Percentiles rank a stretch among this genome's conserved stretches.
phyloP scores from a whole-genome alignment of 2,797 vertebrate species.

The Muscicapa comitata region DNA sequence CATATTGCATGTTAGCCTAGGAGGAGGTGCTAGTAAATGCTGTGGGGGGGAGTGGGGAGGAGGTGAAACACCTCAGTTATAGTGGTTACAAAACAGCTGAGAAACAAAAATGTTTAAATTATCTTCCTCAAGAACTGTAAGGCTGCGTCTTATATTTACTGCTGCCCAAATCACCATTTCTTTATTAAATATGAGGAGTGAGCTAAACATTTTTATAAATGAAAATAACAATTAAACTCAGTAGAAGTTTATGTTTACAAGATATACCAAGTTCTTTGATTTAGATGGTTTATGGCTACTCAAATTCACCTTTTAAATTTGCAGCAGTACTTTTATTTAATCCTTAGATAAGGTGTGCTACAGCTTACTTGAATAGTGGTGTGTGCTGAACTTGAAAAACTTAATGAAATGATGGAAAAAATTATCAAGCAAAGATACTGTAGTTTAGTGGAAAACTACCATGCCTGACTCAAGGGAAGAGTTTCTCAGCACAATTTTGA shows the following conservation, averaged over 20 bases:
- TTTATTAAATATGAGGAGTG: not conserved
- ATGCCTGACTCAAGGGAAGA: conserved; percentile 6
- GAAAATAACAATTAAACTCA: not conserved
- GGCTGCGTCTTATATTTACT: not conserved
- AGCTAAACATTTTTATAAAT: not conserved
- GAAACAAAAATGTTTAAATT: not conserved
- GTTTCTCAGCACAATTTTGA: conserved; percentile 28
- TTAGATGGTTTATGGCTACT: not conserved
- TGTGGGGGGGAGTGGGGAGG: not conserved
- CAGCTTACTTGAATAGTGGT: not conserved
- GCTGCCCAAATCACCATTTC: not conserved
- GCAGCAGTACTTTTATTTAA: conserved; percentile 1
- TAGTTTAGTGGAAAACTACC: conserved; percentile 8
- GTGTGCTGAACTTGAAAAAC: not conserved
- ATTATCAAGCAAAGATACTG: not conserved
- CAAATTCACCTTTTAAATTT: not conserved
- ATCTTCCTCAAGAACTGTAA: not conserved
- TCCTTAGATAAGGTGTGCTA: not conserved
- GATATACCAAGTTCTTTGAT: not conserved
- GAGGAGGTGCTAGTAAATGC: not conserved
- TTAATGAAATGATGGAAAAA: not conserved
- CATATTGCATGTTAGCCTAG: not conserved
- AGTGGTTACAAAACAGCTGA: not conserved
- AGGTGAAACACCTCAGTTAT: not conserved
- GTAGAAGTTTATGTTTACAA: not conserved